phyloP scores from a whole-genome alignment of 2,888 invertebrate species.

The Malthinus flaveolus region DNA sequence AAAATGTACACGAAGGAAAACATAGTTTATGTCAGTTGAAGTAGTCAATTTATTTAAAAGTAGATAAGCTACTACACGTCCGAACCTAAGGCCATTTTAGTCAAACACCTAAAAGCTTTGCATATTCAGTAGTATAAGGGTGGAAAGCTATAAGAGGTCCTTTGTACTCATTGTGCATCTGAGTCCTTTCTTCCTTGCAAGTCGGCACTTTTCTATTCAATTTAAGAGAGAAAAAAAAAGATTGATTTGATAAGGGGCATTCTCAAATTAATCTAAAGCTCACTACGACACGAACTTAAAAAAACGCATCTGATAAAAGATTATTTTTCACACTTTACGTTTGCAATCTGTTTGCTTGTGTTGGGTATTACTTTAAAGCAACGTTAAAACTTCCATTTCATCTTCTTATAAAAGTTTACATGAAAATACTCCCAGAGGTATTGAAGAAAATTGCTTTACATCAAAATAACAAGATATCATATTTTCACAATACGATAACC shows the following conservation, averaged over 20 bases:
- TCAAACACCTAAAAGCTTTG: constrained; percentile 22
- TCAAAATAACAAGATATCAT: constrained; percentile 18
- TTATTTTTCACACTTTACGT: constrained; percentile 23
- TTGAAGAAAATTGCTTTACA: constrained; percentile 1
- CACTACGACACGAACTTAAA: constrained; percentile 25
- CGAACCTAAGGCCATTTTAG: constrained; percentile 16
- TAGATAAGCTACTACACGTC: constrained; percentile 20
- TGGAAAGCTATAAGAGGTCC: constrained; percentile 37
- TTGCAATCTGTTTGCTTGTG: constrained; percentile 17
- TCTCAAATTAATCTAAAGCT: constrained; percentile 44
- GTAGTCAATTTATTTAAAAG: constrained; percentile 13
- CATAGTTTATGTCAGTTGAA: not conserved
- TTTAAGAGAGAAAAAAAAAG: constrained; percentile 50
- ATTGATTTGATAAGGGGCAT: constrained; percentile 54
- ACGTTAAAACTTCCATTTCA: constrained; percentile 6
- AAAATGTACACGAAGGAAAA: too few relatives aligned
- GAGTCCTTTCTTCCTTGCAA: constrained; percentile 45
- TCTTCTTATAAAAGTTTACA: constrained; percentile 1
- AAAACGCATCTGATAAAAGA: constrained; percentile 21
- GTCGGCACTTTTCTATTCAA: constrained; percentile 50
- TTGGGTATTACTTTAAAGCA: constrained; percentile 17
- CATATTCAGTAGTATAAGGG: constrained; percentile 19
- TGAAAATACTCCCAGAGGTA: not conserved
- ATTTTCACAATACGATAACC: constrained; percentile 14
- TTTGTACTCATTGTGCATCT: constrained; percentile 45